A percentile compares a stretch with the other conserved stretches of the same genome.
Conservation (phyloP, 2,113 vertebrate species). For the Corythaeola cristata region DNA sequence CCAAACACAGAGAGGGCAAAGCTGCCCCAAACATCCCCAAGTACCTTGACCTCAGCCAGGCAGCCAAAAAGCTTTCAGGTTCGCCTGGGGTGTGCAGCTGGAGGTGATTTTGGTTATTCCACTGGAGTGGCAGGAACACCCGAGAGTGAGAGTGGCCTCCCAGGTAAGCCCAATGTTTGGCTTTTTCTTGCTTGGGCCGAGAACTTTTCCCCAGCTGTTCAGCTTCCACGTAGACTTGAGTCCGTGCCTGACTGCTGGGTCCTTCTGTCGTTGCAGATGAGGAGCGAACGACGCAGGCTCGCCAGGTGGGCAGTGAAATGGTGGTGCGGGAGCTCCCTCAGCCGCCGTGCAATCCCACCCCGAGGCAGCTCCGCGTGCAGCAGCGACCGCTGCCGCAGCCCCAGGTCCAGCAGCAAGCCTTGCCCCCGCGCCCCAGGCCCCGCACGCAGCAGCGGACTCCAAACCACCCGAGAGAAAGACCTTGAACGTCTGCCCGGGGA, state of each 20-base stretch:
- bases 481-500: not conserved
- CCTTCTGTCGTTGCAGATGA: constrained; percentile 2
- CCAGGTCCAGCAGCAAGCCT: not conserved
- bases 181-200: not conserved
- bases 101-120: not conserved
- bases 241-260: accelerated
- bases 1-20: not conserved
- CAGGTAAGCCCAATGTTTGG: not conserved
- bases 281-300: not conserved
- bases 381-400: not conserved
- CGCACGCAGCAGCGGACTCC: not conserved
- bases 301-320: accelerated
- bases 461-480: not conserved
- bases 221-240: too few species aligned
- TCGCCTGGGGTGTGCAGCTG: accelerated
- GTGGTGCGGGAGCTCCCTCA: not conserved
- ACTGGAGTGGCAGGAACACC: not conserved
- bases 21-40: not conserved
- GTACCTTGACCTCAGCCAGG: not conserved
- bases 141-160: not conserved
- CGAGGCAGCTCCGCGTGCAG: not conserved
- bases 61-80: not conserved
- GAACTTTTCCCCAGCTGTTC: accelerated
- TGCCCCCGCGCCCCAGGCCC: not conserved
- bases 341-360: accelerated